These are phyloP conservation scores for Coptodon rendalli DNA, from an alignment of 2,113 vertebrate species.

Conservation along the genomic window DNA sequence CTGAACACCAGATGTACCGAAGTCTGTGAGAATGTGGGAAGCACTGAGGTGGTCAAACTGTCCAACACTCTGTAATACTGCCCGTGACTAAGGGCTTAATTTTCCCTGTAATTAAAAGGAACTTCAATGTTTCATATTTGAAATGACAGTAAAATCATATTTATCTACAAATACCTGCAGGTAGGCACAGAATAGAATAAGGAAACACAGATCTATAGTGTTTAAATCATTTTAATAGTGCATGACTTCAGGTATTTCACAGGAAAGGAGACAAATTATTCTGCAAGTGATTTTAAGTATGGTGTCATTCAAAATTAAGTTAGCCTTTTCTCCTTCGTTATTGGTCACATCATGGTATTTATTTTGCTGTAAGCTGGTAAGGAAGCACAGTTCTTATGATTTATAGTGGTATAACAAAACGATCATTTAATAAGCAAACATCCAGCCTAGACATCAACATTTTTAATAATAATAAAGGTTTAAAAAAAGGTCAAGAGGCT, in stretches of 20 bases:
- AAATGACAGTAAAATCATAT: not conserved
- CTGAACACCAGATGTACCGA: conserved; percentile 1
- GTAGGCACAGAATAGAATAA: not conserved
- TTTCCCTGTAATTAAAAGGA: not conserved
- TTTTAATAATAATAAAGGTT: not conserved
- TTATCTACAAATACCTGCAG: not conserved
- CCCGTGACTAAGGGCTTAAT: not conserved
- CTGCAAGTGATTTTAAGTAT: not conserved
- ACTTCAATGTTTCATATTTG: not conserved
- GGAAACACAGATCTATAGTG: not conserved
- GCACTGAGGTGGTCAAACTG: not conserved
- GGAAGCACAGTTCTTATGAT: not conserved
- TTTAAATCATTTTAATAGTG: not conserved
- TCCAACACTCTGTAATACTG: not conserved
- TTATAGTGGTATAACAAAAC: not conserved
- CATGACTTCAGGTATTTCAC: not conserved
- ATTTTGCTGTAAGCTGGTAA: not conserved
- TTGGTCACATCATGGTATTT: not conserved
- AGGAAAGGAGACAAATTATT: not conserved
- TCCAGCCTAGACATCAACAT: not conserved
- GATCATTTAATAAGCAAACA: not conserved
- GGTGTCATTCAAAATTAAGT: not conserved
- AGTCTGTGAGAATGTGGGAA: not conserved
- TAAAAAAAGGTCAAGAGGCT: not conserved
- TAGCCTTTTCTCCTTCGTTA: not conserved